phyloP scores from a whole-genome alignment of 1,140 invertebrate genomes.

The Archegozetes longisetosus region DNA sequence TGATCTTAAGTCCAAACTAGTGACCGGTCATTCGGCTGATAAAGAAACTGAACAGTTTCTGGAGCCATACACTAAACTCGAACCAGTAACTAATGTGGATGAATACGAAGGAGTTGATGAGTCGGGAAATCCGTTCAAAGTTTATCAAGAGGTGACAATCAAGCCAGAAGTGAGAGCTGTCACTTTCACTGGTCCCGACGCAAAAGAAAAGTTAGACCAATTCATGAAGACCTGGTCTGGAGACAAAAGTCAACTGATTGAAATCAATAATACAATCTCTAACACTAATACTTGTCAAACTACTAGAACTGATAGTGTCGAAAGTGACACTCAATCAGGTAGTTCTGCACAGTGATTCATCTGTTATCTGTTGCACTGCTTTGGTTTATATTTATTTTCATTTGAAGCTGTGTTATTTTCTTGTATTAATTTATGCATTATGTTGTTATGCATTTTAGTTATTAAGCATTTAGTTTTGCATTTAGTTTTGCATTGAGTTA shows the following conservation, averaged over 20 bases:
- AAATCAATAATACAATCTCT: not conserved
- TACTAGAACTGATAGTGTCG: not conserved
- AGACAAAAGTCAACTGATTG: not conserved
- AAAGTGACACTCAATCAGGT: not conserved
- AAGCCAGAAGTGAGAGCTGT: constrained; percentile 36
- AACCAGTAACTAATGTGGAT: constrained; percentile 8
- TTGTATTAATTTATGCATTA: not conserved
- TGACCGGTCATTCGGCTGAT: not conserved
- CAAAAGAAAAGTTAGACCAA: constrained; percentile 33
- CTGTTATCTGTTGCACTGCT: not conserved
- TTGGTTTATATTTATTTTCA: not conserved
- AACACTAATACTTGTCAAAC: not conserved
- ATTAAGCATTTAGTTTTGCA: too few species aligned
- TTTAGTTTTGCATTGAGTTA: too few species aligned
- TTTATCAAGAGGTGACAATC: constrained; percentile 28
- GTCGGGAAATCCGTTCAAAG: constrained; percentile 12
- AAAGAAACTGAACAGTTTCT: not conserved
- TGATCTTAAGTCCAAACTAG: not conserved
- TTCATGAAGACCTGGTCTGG: constrained; percentile 32
- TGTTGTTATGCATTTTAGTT: not conserved
- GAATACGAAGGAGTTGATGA: constrained; percentile 16
- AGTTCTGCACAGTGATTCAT: not conserved
- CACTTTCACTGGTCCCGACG: constrained; percentile 37
- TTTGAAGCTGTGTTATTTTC: not conserved
- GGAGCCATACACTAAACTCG: constrained; percentile 2